phyloP scores from a whole-genome alignment of 2,888 invertebrate genomes.

The Orthosia gracilis region DNA sequence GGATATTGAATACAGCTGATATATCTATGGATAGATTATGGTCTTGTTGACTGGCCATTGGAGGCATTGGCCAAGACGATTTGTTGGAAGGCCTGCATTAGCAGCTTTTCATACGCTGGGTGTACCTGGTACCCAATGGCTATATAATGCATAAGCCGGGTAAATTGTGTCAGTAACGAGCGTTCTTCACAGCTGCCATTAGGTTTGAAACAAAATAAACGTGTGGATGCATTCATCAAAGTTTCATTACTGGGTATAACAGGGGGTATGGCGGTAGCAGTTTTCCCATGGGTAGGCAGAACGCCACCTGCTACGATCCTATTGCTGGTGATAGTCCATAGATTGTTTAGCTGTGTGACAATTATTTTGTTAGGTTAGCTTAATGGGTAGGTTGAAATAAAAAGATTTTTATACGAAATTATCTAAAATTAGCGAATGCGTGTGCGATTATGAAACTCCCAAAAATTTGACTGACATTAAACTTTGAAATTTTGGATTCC shows the following conservation, averaged over 20 bases:
- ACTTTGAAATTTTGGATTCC: slow-evolving; percentile 15
- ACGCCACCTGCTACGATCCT: no score
- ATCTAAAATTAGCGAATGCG: slow-evolving; percentile 58
- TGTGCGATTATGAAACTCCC: slow-evolving; percentile 48
- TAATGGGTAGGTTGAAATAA: slow-evolving; percentile 31
- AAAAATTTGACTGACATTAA: slow-evolving; percentile 42
- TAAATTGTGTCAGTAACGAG: not conserved
- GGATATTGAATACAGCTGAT: slow-evolving; percentile 23
- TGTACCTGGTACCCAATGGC: not conserved
- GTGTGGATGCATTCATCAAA: not conserved
- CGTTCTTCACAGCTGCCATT: no score
- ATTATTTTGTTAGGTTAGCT: slow-evolving; percentile 39
- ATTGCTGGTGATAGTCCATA: slow-evolving; percentile 6
- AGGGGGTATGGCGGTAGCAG: no score
- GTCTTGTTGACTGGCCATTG: no score
- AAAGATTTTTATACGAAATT: slow-evolving; percentile 55
- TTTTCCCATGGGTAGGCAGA: no score
- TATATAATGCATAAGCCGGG: not conserved
- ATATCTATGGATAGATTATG: slow-evolving; percentile 15
- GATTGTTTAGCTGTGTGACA: slow-evolving; percentile 26
- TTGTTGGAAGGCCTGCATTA: not conserved
- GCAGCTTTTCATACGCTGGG: not conserved
- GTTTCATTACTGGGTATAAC: not conserved
- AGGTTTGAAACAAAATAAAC: not conserved
- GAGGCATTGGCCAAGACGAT: not conserved